These are phyloP conservation scores for Elgaria multicarinata DNA, from an alignment of 2,113 vertebrate species.

Conservation along the genomic window DNA sequence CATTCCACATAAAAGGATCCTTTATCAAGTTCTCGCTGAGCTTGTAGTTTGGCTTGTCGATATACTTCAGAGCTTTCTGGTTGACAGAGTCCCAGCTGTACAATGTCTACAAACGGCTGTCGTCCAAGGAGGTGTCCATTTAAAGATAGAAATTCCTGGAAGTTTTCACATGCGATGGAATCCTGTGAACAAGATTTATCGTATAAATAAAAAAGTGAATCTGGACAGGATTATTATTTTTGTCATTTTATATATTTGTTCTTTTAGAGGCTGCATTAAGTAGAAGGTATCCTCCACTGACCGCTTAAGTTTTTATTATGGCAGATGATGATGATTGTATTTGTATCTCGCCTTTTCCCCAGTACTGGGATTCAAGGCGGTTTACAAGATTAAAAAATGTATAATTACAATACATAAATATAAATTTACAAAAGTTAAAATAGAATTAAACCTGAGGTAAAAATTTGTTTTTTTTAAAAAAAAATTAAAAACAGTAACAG, in stretches of 20 bases:
- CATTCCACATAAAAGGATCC: constrained; percentile 91
- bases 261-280: neutral
- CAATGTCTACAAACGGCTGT: constrained; percentile 90
- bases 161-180: constrained; percentile 86
- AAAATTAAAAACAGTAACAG: no score
- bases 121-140: constrained; percentile 93
- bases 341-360: no score
- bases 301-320: no score
- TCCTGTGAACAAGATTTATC: constrained; percentile 78
- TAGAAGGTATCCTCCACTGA: neutral
- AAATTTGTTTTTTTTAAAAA: no score
- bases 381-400: no score
- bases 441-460: no score
- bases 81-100: constrained; percentile 93
- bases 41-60: constrained; percentile 85
- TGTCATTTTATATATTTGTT: neutral
- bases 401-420: no score
- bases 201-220: constrained; percentile 20
- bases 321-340: no score
- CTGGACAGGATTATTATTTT: constrained; percentile 38
- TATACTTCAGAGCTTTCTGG: constrained; percentile 89
- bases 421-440: no score
- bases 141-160: constrained; percentile 96
- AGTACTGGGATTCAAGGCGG: no score
- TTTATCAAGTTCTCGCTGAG: constrained; percentile 74